phyloP scores from a whole-genome alignment of 2,888 invertebrate species.

The Argyresthia goedartella region DNA sequence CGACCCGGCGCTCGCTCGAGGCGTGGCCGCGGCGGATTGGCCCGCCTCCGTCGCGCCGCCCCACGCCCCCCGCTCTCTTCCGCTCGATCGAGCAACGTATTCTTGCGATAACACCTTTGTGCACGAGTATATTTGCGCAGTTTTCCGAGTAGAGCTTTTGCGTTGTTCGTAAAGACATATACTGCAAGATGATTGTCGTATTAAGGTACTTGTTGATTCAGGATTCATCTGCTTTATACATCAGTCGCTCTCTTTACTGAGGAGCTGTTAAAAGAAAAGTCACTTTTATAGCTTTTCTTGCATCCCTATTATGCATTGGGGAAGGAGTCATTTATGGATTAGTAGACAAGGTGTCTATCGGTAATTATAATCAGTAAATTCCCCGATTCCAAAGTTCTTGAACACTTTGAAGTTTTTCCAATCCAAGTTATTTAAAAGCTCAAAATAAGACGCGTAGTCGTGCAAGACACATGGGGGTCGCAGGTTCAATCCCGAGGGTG shows the following conservation, averaged over 20 bases:
- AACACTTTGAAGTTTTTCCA: too few relatives aligned
- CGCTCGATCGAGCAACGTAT: conserved; percentile 16
- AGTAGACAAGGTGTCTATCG: not conserved
- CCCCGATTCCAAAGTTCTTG: not conserved
- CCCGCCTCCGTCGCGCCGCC: conserved; percentile 37
- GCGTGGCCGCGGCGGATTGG: conserved; percentile 62
- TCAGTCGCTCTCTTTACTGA: not conserved
- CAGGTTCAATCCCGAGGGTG: conserved; percentile 30
- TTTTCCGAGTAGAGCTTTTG: not conserved
- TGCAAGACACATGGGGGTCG: conserved; percentile 16
- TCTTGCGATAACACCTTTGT: conserved; percentile 7
- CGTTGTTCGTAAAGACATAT: not conserved
- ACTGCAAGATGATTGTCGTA: not conserved
- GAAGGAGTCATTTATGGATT: not conserved
- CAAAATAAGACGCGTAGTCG: not conserved
- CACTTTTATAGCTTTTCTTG: not conserved
- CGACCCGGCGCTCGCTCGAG: conserved; percentile 56
- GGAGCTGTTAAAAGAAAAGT: not conserved
- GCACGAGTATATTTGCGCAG: not conserved
- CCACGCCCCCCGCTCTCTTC: conserved; percentile 31
- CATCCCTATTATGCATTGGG: not conserved
- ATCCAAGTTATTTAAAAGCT: not conserved
- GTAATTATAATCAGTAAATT: not conserved
- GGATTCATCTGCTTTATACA: not conserved
- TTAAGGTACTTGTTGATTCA: not conserved